Percentiles rank a stretch among this genome's conserved stretches.
phyloP scores from a whole-genome alignment of 2,113 vertebrate species.

The Otolemur garnettii region DNA sequence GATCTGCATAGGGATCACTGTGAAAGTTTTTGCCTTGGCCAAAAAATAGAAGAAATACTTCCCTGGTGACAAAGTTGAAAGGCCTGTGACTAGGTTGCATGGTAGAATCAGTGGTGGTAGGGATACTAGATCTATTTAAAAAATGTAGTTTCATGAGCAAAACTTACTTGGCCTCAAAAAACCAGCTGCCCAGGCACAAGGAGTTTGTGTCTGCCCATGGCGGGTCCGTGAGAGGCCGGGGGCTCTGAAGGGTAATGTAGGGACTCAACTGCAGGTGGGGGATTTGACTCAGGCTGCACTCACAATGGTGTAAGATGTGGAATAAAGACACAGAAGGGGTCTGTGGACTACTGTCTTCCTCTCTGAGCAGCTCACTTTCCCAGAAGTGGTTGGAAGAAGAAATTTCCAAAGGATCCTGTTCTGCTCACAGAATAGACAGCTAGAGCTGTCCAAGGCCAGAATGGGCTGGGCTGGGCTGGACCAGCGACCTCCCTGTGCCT shows the following conservation, averaged over 20 bases:
- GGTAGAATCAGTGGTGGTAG: too few species aligned
- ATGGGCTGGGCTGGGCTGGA: accelerated
- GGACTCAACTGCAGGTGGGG: accelerated
- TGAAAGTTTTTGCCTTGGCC: background rate
- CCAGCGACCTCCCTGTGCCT: accelerated
- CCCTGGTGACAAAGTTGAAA: background rate
- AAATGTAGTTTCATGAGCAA: background rate
- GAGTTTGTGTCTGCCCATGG: background rate
- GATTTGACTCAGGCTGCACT: accelerated
- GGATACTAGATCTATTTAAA: background rate
- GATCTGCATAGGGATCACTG: accelerated
- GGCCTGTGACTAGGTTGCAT: accelerated
- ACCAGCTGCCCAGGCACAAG: accelerated
- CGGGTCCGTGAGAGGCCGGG: accelerated
- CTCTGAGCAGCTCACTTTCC: background rate
- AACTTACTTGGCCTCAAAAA: background rate
- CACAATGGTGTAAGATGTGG: accelerated
- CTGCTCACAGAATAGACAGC: background rate
- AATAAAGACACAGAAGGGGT: accelerated
- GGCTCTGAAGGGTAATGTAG: accelerated
- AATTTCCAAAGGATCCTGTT: background rate
- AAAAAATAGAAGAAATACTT: background rate
- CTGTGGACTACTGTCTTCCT: accelerated
- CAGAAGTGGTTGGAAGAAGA: background rate
- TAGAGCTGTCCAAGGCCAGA: background rate